Evolutionary conservation across 2,113 vertebrate genomes (phyloP).

Genomic region (Lasiurus borealis): DNA sequence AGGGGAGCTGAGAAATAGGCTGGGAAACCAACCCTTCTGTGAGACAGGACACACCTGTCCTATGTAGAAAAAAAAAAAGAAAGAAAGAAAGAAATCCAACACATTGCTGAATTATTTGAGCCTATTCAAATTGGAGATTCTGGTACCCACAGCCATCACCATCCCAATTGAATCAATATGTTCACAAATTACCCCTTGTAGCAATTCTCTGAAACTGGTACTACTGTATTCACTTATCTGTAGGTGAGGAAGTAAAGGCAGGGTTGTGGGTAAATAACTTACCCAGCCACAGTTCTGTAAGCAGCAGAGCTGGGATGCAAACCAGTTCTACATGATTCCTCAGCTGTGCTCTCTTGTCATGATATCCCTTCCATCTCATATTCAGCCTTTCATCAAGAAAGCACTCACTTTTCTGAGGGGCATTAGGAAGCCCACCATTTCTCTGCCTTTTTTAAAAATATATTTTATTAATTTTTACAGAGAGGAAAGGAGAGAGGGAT

Average conservation of each 20-base stretch:
- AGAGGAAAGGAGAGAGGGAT: no score
- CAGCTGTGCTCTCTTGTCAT: not conserved
- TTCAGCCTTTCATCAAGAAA: not conserved
- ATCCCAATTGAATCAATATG: not conserved
- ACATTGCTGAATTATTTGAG: not conserved
- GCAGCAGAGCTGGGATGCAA: not conserved
- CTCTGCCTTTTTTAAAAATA: not conserved
- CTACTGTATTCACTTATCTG: no score
- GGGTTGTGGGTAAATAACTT: not conserved
- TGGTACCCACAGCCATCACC: not conserved
- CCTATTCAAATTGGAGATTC: not conserved
- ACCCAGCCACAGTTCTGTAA: not conserved
- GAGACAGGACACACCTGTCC: not conserved
- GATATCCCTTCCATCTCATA: not conserved
- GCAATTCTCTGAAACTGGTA: fast-evolving
- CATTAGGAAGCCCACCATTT: not conserved
- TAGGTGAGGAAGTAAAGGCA: not conserved
- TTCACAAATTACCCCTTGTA: not conserved
- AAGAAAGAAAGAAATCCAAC: not conserved
- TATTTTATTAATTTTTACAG: no score
- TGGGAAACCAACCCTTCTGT: not conserved
- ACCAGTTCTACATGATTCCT: not conserved
- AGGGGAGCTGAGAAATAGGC: not conserved
- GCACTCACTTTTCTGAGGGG: not conserved
- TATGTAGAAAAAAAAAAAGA: fast-evolving